Conservation (phyloP, 2,113 vertebrate genomes). For the Drymodes brunneopygia region DNA sequence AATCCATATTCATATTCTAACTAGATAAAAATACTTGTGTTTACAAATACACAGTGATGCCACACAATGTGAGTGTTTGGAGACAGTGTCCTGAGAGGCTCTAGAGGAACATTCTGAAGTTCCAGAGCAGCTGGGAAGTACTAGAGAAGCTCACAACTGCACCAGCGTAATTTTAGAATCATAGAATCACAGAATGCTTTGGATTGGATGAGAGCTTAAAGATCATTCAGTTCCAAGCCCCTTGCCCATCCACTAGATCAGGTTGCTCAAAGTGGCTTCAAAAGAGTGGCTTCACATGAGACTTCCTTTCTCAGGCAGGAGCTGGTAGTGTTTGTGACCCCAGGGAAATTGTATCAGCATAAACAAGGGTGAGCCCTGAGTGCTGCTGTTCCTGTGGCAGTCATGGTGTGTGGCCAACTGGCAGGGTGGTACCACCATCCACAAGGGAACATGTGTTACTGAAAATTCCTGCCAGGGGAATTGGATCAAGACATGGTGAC, state of each 20-base stretch:
- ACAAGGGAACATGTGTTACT: background rate
- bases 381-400: background rate
- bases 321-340: background rate
- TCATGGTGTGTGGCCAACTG: background rate
- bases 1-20: background rate
- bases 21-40: background rate
- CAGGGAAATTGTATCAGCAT: background rate
- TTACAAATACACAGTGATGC: background rate
- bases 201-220: background rate
- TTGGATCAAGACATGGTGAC: fast-evolving
- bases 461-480: background rate
- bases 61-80: background rate
- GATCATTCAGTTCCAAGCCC: background rate
- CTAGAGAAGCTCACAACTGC: background rate
- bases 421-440: background rate
- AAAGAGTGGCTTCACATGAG: background rate
- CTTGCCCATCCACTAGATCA: background rate
- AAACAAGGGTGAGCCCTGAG: background rate
- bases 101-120: background rate
- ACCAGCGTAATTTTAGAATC: background rate
- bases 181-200: background rate
- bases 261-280: background rate
- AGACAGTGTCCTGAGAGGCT: background rate
- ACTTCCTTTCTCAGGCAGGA: background rate
- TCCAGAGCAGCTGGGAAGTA: background rate